Percentiles rank a stretch among this genome's conserved stretches.
phyloP scores from a whole-genome alignment of 2,888 invertebrate genomes.

The Dynastes hyllus region DNA sequence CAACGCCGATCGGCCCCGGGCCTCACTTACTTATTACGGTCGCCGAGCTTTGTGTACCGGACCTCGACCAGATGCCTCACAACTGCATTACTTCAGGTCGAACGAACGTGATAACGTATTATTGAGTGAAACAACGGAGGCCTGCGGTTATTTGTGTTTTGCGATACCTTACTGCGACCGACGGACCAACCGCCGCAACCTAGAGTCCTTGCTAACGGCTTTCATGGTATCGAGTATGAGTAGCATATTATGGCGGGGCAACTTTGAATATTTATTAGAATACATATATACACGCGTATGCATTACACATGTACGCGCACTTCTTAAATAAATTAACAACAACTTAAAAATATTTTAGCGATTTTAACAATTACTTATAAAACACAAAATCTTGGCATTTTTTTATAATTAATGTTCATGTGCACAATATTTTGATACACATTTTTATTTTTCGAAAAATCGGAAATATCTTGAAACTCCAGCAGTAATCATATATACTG shows the following conservation, averaged over 20 bases:
- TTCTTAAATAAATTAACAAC: no score
- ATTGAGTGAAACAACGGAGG: constrained; percentile 69
- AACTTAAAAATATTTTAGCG: no score
- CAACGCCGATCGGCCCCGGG: constrained; percentile 40
- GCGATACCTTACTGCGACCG: constrained; percentile 59
- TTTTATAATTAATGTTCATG: no score
- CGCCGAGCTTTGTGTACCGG: constrained; percentile 57
- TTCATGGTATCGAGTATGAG: not conserved
- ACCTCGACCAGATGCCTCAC: constrained; percentile 68
- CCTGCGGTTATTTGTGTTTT: constrained; percentile 68
- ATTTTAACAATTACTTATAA: no score
- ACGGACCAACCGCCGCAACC: not conserved
- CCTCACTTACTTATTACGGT: constrained; percentile 57
- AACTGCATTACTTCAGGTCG: constrained; percentile 71
- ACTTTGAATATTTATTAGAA: not conserved
- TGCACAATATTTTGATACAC: no score
- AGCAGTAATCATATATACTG: no score
- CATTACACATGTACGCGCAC: not conserved
- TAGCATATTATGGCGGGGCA: not conserved
- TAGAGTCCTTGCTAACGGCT: constrained; percentile 5
- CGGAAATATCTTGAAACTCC: no score
- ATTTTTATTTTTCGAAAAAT: no score
- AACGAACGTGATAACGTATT: constrained; percentile 69
- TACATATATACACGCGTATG: not conserved
- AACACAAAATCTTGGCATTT: no score